phyloP scores from a whole-genome alignment of 2,888 invertebrate species.

The Meghimatium bilineatum region DNA sequence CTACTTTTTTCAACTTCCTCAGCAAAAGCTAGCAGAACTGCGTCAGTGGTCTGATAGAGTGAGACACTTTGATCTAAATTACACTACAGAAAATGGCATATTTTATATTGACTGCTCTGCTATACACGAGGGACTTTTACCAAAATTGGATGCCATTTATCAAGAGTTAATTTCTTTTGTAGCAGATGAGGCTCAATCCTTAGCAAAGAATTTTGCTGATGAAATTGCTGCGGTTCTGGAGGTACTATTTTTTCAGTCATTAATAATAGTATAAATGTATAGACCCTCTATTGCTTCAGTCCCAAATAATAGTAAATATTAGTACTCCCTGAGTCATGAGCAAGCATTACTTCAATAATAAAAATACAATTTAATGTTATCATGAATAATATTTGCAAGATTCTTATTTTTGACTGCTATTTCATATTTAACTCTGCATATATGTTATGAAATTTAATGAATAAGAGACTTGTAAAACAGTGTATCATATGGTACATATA shows the following conservation, averaged over 20 bases:
- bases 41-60: conserved; percentile 75
- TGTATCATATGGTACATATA: too few species aligned
- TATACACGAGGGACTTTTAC: conserved; percentile 70
- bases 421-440: too few species aligned
- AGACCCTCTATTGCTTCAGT: too few species aligned
- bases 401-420: too few species aligned
- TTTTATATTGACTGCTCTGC: conserved; percentile 72
- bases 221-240: conserved; percentile 69
- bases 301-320: too few species aligned
- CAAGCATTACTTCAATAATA: too few species aligned
- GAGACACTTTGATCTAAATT: conserved; percentile 71
- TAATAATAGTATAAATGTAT: too few species aligned
- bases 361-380: too few species aligned
- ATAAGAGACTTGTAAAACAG: too few species aligned
- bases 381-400: too few species aligned
- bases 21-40: conserved; percentile 76
- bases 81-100: conserved; percentile 71
- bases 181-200: conserved; percentile 67
- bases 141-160: conserved; percentile 71
- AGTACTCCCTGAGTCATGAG: not conserved
- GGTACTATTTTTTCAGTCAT: conserved; percentile 55
- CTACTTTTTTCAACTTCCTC: conserved; percentile 38
- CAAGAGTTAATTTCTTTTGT: conserved; percentile 72
- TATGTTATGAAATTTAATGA: too few species aligned
- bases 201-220: conserved; percentile 69